phyloP scores from a whole-genome alignment of 2,113 vertebrate genomes.

The Parotia lawesii region DNA sequence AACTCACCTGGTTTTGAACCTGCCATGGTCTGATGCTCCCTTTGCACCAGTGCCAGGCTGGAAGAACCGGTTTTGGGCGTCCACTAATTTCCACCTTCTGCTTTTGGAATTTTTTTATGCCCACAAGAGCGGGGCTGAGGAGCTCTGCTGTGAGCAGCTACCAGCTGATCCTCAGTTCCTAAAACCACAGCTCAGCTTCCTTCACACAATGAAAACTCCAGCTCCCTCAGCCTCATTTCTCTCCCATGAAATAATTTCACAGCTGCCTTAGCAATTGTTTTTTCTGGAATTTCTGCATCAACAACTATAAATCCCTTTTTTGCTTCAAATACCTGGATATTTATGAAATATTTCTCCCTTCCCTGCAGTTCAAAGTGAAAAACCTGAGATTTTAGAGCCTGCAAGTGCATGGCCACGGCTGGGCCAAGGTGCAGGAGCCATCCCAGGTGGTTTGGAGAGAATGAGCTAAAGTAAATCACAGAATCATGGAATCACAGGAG shows the following conservation, averaged over 20 bases:
- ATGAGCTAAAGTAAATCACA: not conserved
- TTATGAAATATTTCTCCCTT: not conserved
- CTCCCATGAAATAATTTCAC: not conserved
- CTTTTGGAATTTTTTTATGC: not conserved
- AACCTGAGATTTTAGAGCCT: not conserved
- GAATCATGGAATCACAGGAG: not conserved
- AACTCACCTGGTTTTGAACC: not conserved
- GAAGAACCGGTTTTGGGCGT: fast-evolving
- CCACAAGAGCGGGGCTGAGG: not conserved
- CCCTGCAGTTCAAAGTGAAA: not conserved
- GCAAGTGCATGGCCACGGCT: fast-evolving
- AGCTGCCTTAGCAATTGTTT: not conserved
- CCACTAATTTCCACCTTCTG: not conserved
- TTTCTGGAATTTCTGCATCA: not conserved
- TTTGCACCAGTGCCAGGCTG: not conserved
- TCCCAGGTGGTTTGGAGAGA: not conserved
- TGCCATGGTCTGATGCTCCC: not conserved
- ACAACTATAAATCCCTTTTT: too few species aligned
- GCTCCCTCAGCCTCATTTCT: not conserved
- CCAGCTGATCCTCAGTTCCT: not conserved
- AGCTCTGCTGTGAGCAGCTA: not conserved
- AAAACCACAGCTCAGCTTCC: not conserved
- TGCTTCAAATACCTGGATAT: not conserved
- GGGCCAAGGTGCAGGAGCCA: not conserved
- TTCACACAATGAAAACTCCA: not conserved